These are phyloP conservation scores for Euphonia xanthogaster DNA, from an alignment of 2,797 vertebrate genomes.

Conservation along the genomic window DNA sequence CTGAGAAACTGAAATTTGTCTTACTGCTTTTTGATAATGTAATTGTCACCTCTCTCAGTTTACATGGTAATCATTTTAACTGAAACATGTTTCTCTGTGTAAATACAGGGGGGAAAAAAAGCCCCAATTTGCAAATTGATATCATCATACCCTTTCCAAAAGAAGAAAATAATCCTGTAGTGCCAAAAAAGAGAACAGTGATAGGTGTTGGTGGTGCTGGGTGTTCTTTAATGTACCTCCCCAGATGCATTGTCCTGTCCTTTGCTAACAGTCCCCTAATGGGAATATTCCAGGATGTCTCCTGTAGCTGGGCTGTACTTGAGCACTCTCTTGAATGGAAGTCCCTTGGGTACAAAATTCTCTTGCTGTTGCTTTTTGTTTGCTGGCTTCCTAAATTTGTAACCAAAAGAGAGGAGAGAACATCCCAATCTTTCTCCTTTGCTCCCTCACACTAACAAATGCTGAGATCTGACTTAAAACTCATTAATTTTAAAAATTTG, in stretches of 20 bases:
- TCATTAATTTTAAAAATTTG: not conserved
- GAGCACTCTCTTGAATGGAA: not conserved
- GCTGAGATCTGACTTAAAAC: not conserved
- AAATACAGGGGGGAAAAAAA: not conserved
- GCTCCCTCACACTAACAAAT: not conserved
- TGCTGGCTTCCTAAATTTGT: not conserved
- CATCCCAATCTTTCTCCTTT: not conserved
- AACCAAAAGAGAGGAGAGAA: not conserved
- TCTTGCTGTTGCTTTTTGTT: not conserved
- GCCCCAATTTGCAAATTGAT: not conserved
- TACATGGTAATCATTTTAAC: not conserved
- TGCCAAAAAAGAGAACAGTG: not conserved
- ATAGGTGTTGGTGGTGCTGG: not conserved
- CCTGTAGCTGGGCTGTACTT: not conserved
- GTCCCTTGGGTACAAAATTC: not conserved
- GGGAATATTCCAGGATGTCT: not conserved
- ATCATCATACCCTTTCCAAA: constrained; percentile 17
- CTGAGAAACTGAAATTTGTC: not conserved
- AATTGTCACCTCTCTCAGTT: constrained; percentile 1
- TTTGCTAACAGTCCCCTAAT: not conserved
- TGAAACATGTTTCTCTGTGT: not conserved
- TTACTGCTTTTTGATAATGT: constrained; percentile 10
- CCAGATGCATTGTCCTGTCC: not conserved
- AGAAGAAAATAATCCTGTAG: not conserved
- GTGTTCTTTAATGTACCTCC: not conserved